A percentile compares a stretch with the other conserved stretches of the same genome.
Evolutionary conservation across 2,797 vertebrate genomes (phyloP).

Genomic region (Sebastes iracundus): DNA sequence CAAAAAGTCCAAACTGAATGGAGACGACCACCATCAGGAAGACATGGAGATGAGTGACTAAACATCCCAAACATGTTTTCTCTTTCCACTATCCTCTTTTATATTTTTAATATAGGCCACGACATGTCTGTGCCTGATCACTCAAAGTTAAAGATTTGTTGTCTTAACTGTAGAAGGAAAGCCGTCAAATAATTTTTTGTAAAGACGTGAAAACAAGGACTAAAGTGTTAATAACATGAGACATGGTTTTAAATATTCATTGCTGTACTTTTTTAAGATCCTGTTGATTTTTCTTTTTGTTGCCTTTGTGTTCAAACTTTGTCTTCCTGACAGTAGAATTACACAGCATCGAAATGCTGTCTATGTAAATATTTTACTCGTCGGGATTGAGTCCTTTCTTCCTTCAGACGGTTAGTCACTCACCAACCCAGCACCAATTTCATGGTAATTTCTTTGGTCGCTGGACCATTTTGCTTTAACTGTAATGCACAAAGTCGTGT

Average conservation of each 20-base stretch:
- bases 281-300: slow-evolving; percentile 24
- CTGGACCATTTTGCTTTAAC: slow-evolving; percentile 43
- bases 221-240: slow-evolving; percentile 36
- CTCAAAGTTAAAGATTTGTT: slow-evolving; percentile 50
- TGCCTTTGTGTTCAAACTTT: slow-evolving; percentile 30
- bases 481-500: slow-evolving; percentile 50
- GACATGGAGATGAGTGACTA: slow-evolving; percentile 99
- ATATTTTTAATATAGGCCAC: slow-evolving; percentile 76
- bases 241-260: slow-evolving; percentile 68
- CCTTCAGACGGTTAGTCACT: slow-evolving; percentile 29
- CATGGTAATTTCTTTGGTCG: slow-evolving; percentile 9
- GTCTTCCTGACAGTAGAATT: slow-evolving; percentile 53
- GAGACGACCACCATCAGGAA: slow-evolving; percentile 95
- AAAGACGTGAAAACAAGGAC: slow-evolving; percentile 43
- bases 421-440: slow-evolving; percentile 9
- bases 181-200: slow-evolving; percentile 52
- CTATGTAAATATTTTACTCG: slow-evolving; percentile 60
- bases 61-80: slow-evolving; percentile 37
- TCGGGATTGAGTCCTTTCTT: slow-evolving; percentile 34
- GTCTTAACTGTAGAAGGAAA: slow-evolving; percentile 68
- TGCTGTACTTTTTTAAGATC: slow-evolving; percentile 66
- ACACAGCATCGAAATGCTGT: slow-evolving; percentile 26
- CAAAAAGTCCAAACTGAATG: slow-evolving; percentile 92
- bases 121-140: slow-evolving; percentile 65
- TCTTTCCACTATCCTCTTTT: slow-evolving; percentile 66